phyloP scores from a whole-genome alignment of 2,113 vertebrate species.

The Tauraco erythrolophus region DNA sequence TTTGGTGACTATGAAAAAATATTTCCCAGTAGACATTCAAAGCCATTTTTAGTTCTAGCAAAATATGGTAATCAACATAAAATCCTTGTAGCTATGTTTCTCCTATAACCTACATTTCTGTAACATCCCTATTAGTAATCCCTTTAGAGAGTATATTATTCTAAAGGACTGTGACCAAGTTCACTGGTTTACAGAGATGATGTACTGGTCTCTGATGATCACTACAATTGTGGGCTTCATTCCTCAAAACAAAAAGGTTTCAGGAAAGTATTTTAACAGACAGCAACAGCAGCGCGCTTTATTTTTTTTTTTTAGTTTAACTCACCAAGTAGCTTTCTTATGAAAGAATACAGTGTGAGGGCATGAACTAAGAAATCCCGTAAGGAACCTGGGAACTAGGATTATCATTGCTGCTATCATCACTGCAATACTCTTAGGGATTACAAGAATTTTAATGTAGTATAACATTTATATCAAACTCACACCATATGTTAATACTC shows the following conservation, averaged over 20 bases:
- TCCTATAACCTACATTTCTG: background rate
- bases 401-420: background rate
- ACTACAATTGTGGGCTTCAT: background rate
- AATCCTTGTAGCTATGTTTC: background rate
- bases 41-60: background rate
- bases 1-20: background rate
- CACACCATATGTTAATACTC: background rate
- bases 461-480: background rate
- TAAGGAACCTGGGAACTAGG: background rate
- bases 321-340: background rate
- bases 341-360: background rate
- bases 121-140: background rate
- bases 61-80: background rate
- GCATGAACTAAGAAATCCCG: background rate
- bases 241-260: background rate
- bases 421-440: background rate
- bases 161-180: background rate
- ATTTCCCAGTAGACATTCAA: background rate
- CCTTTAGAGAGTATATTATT: background rate
- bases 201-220: background rate
- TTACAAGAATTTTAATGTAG: background rate
- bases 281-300: background rate
- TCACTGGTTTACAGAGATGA: background rate
- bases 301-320: background rate
- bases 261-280: background rate